Evolutionary conservation across 2,888 invertebrate species (phyloP).

Genomic region (Chymomyza fuscimana): DNA sequence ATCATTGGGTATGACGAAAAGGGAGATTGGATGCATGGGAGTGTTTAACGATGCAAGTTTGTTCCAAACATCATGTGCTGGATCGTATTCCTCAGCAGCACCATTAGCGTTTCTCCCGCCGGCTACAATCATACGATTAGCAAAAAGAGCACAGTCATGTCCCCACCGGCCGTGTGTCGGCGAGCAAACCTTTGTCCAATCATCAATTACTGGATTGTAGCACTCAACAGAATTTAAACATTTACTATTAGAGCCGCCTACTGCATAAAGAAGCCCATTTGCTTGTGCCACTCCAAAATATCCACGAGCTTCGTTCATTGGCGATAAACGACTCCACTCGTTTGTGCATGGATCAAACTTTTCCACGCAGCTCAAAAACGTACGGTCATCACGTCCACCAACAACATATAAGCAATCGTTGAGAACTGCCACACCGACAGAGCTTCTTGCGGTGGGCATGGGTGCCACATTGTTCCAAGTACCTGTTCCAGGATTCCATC

Average conservation of each 20-base stretch:
- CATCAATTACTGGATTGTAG: background rate
- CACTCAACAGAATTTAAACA: background rate
- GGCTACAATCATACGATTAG: too few relatives aligned
- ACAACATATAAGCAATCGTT: slow-evolving; percentile 92
- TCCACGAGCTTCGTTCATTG: slow-evolving; percentile 92
- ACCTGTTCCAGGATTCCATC: slow-evolving; percentile 93
- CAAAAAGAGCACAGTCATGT: too few relatives aligned
- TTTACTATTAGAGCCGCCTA: slow-evolving; percentile 87
- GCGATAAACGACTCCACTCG: slow-evolving; percentile 90
- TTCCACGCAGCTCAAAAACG: slow-evolving; percentile 85
- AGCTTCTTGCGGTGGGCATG: slow-evolving; percentile 91
- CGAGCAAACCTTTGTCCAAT: background rate
- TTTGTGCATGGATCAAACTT: slow-evolving; percentile 88
- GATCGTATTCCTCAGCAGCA: too few relatives aligned
- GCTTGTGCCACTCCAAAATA: slow-evolving; percentile 94
- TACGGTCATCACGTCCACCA: slow-evolving; percentile 88
- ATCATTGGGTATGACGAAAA: too few relatives aligned
- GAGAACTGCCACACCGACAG: slow-evolving; percentile 93
- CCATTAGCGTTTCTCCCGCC: too few relatives aligned
- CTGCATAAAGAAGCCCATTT: slow-evolving; percentile 92
- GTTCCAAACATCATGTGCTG: too few relatives aligned
- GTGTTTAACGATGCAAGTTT: too few relatives aligned
- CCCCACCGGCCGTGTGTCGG: background rate
- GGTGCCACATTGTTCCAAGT: slow-evolving; percentile 95
- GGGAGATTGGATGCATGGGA: too few relatives aligned